phyloP scores from a whole-genome alignment of 2,888 invertebrate species.

The Pandemis cinnamomeana region DNA sequence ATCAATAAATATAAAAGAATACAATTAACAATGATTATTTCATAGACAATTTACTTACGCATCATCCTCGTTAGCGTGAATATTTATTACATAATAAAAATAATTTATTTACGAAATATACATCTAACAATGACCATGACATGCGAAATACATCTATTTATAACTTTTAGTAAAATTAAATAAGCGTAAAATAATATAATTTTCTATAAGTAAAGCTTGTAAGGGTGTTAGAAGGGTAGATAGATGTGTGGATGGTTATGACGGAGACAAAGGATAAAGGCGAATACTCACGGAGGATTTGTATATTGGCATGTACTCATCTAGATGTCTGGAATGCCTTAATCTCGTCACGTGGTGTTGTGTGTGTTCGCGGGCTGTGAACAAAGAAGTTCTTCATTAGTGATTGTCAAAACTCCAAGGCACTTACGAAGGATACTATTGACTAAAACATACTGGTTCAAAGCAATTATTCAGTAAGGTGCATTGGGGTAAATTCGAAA shows the following conservation, averaged over 20 bases:
- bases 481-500: too few species aligned
- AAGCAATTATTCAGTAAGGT: too few species aligned
- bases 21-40: not conserved
- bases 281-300: constrained; percentile 71
- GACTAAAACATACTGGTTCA: too few species aligned
- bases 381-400: constrained; percentile 9
- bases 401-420: not conserved
- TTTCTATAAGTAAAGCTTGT: constrained; percentile 70
- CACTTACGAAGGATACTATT: too few species aligned
- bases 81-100: constrained; percentile 28
- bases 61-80: constrained; percentile 34
- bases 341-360: constrained; percentile 77
- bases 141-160: constrained; percentile 62
- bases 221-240: constrained; percentile 49
- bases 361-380: constrained; percentile 71
- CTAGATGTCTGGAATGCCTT: constrained; percentile 75
- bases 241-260: constrained; percentile 47
- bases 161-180: constrained; percentile 58
- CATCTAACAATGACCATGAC: constrained; percentile 38
- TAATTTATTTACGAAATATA: constrained; percentile 7
- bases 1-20: not conserved
- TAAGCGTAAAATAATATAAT: constrained; percentile 73
- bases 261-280: constrained; percentile 41
- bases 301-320: constrained; percentile 67
- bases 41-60: constrained; percentile 23